Conservation (phyloP, 2,888 invertebrate species). For the Dyspetes luteomarginatus region DNA sequence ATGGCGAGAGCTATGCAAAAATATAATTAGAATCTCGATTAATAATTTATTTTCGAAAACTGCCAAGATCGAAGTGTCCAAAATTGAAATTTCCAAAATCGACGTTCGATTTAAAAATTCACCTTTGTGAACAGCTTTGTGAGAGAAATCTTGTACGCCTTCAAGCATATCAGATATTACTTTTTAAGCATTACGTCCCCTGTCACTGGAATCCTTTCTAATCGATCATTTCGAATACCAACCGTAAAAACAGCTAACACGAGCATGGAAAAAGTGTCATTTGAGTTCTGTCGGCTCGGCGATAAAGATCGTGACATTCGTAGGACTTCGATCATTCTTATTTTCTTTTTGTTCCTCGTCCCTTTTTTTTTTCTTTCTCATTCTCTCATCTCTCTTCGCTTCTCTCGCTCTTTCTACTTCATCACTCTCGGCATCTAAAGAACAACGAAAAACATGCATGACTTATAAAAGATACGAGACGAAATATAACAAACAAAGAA, state of each 20-base stretch:
- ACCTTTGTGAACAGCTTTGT: too few relatives aligned
- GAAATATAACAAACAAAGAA: too few relatives aligned
- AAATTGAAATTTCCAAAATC: too few relatives aligned
- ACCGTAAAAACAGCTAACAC: not conserved
- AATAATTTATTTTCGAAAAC: too few relatives aligned
- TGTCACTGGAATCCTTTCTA: conserved; percentile 12
- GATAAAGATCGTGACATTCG: conserved; percentile 57
- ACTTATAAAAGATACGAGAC: conserved; percentile 3
- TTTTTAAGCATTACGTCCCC: conserved; percentile 10
- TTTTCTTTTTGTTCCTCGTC: conserved; percentile 14
- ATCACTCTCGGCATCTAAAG: not conserved
- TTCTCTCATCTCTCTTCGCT: conserved; percentile 3
- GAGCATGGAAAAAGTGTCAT: conserved; percentile 41
- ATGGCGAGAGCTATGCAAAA: too few relatives aligned
- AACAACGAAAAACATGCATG: conserved; percentile 25
- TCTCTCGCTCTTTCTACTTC: not conserved
- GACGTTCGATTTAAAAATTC: too few relatives aligned
- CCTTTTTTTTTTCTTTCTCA: not conserved
- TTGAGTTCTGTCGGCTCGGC: not conserved
- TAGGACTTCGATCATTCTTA: conserved; percentile 35
- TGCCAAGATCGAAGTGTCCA: too few relatives aligned
- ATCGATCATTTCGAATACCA: conserved; percentile 50
- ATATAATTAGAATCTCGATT: too few relatives aligned
- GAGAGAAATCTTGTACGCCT: too few relatives aligned
- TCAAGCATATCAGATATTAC: conserved; percentile 23